Conservation (phyloP, 2,888 invertebrate species). For the Metellina segmentata region DNA sequence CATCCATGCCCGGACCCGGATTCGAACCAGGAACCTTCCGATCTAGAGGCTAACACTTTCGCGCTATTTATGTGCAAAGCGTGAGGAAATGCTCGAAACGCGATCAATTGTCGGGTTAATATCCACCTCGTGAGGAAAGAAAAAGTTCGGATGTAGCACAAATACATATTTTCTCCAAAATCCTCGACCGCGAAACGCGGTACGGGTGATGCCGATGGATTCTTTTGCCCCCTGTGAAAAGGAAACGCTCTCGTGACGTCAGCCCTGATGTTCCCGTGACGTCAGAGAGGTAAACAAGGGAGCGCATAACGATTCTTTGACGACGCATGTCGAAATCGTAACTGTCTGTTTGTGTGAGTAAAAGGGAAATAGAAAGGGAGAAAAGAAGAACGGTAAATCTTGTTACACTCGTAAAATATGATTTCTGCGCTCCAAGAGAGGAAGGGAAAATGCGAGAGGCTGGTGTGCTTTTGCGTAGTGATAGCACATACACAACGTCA, state of each 20-base stretch:
- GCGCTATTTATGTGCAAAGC: no score
- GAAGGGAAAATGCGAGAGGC: background rate
- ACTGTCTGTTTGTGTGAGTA: slow-evolving; percentile 69
- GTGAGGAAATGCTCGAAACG: background rate
- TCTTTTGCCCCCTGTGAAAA: slow-evolving; percentile 1
- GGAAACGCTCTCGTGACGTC: slow-evolving; percentile 45
- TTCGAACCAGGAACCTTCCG: no score
- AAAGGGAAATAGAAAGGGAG: slow-evolving; percentile 31
- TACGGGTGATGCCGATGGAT: slow-evolving; percentile 4
- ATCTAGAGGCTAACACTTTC: no score
- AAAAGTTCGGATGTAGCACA: background rate
- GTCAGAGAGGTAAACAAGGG: slow-evolving; percentile 55
- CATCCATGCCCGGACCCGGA: no score
- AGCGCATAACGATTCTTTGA: slow-evolving; percentile 42
- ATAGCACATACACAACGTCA: no score
- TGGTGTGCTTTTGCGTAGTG: background rate
- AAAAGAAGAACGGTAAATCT: slow-evolving; percentile 46
- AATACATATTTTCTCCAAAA: background rate
- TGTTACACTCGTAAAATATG: slow-evolving; percentile 57
- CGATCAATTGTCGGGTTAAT: background rate
- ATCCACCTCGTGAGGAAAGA: background rate
- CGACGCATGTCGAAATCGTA: slow-evolving; percentile 65
- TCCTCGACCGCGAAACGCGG: background rate
- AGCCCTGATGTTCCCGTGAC: slow-evolving; percentile 56
- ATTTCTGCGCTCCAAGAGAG: slow-evolving; percentile 16